Conservation (phyloP, 2,888 invertebrate genomes). For the Stegana nigrithorax region DNA sequence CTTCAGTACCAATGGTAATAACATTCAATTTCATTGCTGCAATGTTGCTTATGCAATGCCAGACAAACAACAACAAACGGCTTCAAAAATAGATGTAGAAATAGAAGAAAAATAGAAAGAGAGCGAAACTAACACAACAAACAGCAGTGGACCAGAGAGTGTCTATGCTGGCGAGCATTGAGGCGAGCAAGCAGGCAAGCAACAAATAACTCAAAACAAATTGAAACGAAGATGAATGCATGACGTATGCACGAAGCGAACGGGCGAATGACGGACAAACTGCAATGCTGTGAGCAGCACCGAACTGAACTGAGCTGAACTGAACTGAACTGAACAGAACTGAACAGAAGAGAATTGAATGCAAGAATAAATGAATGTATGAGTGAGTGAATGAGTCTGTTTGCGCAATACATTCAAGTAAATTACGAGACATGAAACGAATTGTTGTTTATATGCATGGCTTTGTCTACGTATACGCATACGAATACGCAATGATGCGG, state of each 20-base stretch:
- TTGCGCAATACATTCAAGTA: constrained; percentile 3
- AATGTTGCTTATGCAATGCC: constrained; percentile 11
- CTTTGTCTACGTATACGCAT: not conserved
- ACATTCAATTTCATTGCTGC: constrained; percentile 17
- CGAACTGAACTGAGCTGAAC: too few relatives aligned
- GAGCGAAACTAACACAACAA: not conserved
- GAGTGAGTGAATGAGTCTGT: not conserved
- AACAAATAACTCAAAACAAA: constrained; percentile 57
- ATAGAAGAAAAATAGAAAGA: constrained; percentile 40
- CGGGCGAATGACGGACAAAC: constrained; percentile 14
- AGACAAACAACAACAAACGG: not conserved
- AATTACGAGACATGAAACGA: constrained; percentile 14
- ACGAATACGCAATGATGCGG: not conserved
- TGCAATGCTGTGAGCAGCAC: too few relatives aligned
- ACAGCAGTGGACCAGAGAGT: not conserved
- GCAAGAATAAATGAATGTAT: constrained; percentile 14
- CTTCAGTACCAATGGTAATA: constrained; percentile 11
- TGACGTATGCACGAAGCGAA: constrained; percentile 9
- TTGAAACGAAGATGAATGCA: constrained; percentile 42
- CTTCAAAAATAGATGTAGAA: too few relatives aligned
- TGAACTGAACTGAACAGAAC: too few relatives aligned
- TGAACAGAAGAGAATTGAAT: too few relatives aligned
- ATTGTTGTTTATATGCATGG: constrained; percentile 19
- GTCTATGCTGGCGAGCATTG: not conserved
- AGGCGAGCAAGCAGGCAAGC: not conserved